Evolutionary conservation across 2,888 invertebrate species (phyloP), one percentile per base, ranked within the genome.

Genomic region (Parasteatoda lunata): DNA sequence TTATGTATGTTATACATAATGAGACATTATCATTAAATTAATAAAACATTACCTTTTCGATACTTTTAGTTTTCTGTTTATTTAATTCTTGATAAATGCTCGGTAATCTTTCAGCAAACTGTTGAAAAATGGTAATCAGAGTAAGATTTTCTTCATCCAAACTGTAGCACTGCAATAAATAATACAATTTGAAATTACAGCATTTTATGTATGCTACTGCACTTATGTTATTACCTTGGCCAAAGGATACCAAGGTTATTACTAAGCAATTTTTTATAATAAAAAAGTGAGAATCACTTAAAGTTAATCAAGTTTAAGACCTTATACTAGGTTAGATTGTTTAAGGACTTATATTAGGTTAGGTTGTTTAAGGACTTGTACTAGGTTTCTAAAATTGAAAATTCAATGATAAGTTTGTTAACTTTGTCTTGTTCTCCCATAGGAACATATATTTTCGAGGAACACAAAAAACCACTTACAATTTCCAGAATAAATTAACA

Each of bases 31-130:
- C 30, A 30, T 30, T 30, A 59, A 59, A 59, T 59, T 13, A 7
- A 13, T 9, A 59, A 7, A 59, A 59, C 9, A 59, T 13, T 59
- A 59, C 59, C 59, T 59, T 59, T 59, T 59, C 8, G 11, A 59
- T 13, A 59, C 59, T 59, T 59, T 59, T 5, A 59, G n/a, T 59
- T 13, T 77, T n/a, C 6, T 11, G 6, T 30, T 68, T 15, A 48
- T 59, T 69, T n/a, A 51, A 51, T 11, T 49, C n/a, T 7, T 72
- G 5, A 13, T n/a, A 7, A 7, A 66, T 11, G n/a, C 51, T 47
- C 59, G 52, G 9, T 6, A 86, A 52, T 81, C 54, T 72, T 15
- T 77, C 59, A 65, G 86, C 71, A 72, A 86, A 86, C 9, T 66
- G 76, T 48, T 86, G 15, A 49, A 86, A 72, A 7, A 86, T 68